Percentiles rank a stretch among this genome's conserved stretches.
Conservation (phyloP, 2,113 vertebrate species). For the Elephantulus edwardii region DNA sequence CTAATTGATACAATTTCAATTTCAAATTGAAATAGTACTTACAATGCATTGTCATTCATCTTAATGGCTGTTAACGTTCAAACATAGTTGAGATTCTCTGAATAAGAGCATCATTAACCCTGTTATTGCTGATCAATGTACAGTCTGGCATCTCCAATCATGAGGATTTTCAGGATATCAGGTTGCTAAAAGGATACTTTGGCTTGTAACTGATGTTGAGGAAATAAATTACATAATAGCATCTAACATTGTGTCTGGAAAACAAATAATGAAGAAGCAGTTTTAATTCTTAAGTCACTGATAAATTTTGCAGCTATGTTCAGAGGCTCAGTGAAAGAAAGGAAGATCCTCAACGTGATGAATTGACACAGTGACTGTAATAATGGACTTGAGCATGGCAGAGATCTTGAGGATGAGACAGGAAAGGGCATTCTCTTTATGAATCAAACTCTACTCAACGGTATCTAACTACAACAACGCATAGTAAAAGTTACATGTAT, state of each 20-base stretch:
- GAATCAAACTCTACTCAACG: too few species aligned
- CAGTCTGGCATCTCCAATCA: not conserved
- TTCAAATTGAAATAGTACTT: conserved; percentile 74
- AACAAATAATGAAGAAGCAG: not conserved
- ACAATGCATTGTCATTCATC: conserved; percentile 70
- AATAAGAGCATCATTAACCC: conserved; percentile 69
- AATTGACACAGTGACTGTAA: too few species aligned
- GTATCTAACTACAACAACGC: too few species aligned
- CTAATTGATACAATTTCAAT: conserved; percentile 78
- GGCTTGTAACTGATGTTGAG: accelerated
- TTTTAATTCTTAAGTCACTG: not conserved
- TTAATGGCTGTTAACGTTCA: conserved; percentile 70
- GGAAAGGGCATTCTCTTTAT: too few species aligned
- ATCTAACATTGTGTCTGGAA: not conserved
- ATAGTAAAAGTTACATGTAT: not conserved
- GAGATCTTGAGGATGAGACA: too few species aligned
- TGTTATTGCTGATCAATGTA: conserved; percentile 53
- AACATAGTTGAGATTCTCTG: conserved; percentile 62
- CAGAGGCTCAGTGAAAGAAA: too few species aligned
- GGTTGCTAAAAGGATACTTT: not conserved
- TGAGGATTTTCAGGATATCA: not conserved
- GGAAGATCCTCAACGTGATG: too few species aligned
- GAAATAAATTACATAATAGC: not conserved
- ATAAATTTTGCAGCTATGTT: not conserved
- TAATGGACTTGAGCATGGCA: too few species aligned